Evolutionary conservation across 2,888 invertebrate genomes (phyloP), one percentile per base, ranked within the genome.

Genomic region (Drepanosiphum platanoidis): DNA sequence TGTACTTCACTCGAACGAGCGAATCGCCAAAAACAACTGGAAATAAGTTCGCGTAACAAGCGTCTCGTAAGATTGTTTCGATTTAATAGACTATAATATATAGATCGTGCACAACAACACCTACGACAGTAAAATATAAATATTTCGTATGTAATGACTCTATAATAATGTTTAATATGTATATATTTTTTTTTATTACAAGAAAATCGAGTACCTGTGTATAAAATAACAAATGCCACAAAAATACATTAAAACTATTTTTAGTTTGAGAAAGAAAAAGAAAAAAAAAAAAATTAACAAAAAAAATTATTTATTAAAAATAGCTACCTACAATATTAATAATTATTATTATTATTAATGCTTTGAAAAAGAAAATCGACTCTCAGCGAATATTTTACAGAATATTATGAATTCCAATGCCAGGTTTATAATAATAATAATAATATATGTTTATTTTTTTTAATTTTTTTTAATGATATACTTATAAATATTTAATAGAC

Each of bases 211-310:
- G n/a, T 71, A 61, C 39, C 81, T 82, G 81, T 82, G 81, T 82
- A 64, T 42, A 58, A 72, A 82, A 82, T 82, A 82, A 72, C 81
- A 72, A 82, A 82, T 82, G 81, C 81, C 32, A 72, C 30, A 70
- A 80, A 80, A 70, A 80, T 70, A 70, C 32, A 52, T 70, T 70
- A 80, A 36, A 34, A 80, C 80, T 80, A 79, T 68, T 46, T 46
- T 66, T 78, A 78, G 77, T 64, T 58, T 36, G 15, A 30, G 27
- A 46, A 9, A 70, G 18, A 42, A 42, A 36, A 52, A 34, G 32
- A 52, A 34, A 32, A 52, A 70, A 80, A 34, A 68, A 52, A 18
- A 52, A 66, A n/a, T 42, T 30, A 72, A 15, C 3, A 58, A 58
- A 7, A 58, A 61, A 27, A 61, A 68, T 34, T 8, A n/a, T n/a